Base-by-base conservation (phyloP, 2,888 invertebrate species). In the Acholoe squamosa region DNA sequence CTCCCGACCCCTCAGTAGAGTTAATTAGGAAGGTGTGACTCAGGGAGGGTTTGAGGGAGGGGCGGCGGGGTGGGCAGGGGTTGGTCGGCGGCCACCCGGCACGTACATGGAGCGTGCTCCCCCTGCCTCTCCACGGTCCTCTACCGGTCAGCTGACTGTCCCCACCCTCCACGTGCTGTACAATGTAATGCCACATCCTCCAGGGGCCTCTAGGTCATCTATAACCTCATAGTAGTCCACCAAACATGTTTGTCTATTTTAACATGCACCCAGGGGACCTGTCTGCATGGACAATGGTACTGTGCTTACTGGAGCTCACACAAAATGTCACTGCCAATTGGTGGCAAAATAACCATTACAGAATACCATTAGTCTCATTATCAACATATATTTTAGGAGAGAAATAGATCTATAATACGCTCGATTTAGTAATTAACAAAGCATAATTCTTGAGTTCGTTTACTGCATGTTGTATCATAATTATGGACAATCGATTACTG, bases 11-110 rank as follows among this genome's bases (percentile, higher is more conserved):
- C 31, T 28, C 76, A 31, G 76, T 25, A 25, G 76, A 31, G 76
- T 76, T 76, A 76, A 76, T 76, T 76, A 76, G 76, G 28, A 76
- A 76, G 76, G 76, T 76, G 76, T 76, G 76, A 76, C 28, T 76
- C 76, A 76, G 71, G 71, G 71, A 71, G 71, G n/a, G 71, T 25
- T 16, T 10, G n/a, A 76, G 61, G 31, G 76, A 5, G 5, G 76
- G 76, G 31, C 76, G 76, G 76, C 5, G 28, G 31, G 76, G 28
- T n/a, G 28, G 76, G 28, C 28, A 31, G 3, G 28, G 25, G 76
- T 28, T 19, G 28, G 28, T 31, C 19, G 28, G 76, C 76, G 31
- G 76, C 76, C 76, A 31, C 76, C 25, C 76, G 76, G 76, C 76
- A 76, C 76, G 31, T 16, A 16, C 28, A 76, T 19, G 19, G 61